These are phyloP conservation scores for Actinernus sp. DNA, from an alignment of 92 coral and sea anemone genomes.

Conservation along the genomic window DNA sequence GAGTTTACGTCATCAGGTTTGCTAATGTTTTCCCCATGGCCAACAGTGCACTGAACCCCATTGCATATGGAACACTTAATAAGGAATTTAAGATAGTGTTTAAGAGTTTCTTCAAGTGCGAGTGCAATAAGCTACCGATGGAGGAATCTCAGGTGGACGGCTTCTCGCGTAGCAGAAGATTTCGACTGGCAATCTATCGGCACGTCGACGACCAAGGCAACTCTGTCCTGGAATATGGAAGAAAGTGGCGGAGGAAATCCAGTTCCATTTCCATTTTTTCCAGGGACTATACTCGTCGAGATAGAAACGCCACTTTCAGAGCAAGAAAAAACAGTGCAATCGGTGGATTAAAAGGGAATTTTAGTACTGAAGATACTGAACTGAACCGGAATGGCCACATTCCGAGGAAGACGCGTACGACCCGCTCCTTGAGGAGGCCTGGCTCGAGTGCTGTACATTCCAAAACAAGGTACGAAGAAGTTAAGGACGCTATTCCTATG, in stretches of 20 bases:
- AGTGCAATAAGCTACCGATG: slow-evolving; percentile 37
- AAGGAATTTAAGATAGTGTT: slow-evolving; percentile 92
- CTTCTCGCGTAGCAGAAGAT: slow-evolving; percentile 33
- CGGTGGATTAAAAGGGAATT: neutral
- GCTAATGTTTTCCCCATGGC: slow-evolving; percentile 98
- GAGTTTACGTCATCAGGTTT: slow-evolving; percentile 85
- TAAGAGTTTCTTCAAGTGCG: slow-evolving; percentile 84
- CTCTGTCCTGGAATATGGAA: slow-evolving; percentile 16
- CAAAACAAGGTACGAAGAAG: neutral
- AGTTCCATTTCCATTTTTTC: slow-evolving; percentile 14
- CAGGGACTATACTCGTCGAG: neutral
- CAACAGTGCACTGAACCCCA: slow-evolving; percentile 95
- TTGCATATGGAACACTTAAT: slow-evolving; percentile 93
- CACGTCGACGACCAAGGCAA: slow-evolving; percentile 37
- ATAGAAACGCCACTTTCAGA: neutral
- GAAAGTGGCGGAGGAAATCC: slow-evolving; percentile 39
- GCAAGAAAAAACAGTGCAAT: neutral
- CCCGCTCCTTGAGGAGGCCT: neutral
- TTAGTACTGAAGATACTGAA: neutral
- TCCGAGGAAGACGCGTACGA: neutral
- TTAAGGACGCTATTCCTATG: neutral
- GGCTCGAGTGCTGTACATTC: neutral
- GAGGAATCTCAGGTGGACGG: slow-evolving; percentile 15
- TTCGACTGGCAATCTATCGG: slow-evolving; percentile 71
- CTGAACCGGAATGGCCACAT: neutral